Evolutionary conservation across 53 echinoderm and acorn worm species (phyloP).

Genomic region (Echinarachnius parma): DNA sequence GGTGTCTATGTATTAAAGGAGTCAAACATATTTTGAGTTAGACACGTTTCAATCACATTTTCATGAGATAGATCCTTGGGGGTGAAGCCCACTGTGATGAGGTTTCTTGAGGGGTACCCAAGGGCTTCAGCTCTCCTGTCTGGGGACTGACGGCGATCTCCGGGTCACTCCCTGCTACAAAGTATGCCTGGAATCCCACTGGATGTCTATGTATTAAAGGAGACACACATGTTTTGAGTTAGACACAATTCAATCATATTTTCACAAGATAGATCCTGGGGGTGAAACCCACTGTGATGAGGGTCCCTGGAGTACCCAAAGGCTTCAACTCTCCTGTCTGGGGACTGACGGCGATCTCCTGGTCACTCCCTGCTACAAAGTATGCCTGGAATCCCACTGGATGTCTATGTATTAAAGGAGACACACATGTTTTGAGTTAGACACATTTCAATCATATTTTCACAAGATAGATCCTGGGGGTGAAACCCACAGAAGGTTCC

Average conservation of each 20-base stretch:
- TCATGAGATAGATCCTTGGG: no score
- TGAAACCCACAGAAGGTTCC: conserved; percentile 80
- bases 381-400: conserved; percentile 88
- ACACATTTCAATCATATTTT: no score
- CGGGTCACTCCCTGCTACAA: conserved; percentile 86
- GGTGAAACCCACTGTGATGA: conserved; percentile 75
- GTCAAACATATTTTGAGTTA: no score
- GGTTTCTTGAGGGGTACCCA: conserved; percentile 78
- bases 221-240: not conserved
- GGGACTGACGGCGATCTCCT: conserved; percentile 84
- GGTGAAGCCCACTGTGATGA: conserved; percentile 76
- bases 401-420: no score
- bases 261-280: conserved; percentile 64
- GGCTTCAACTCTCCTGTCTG: conserved; percentile 90
- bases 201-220: no score
- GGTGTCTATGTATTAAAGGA: no score
- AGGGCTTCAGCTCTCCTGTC: conserved; percentile 80
- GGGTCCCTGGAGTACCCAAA: conserved; percentile 75
- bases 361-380: conserved; percentile 91
- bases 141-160: conserved; percentile 92
- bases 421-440: no score
- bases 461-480: conserved; percentile 84
- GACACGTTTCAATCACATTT: no score
- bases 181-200: conserved; percentile 85
- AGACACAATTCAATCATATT: not conserved